A percentile compares a stretch with the other conserved stretches of the same genome.
phyloP scores from a whole-genome alignment of 92 coral and sea anemone genomes.

The Plumapathes pennacea region DNA sequence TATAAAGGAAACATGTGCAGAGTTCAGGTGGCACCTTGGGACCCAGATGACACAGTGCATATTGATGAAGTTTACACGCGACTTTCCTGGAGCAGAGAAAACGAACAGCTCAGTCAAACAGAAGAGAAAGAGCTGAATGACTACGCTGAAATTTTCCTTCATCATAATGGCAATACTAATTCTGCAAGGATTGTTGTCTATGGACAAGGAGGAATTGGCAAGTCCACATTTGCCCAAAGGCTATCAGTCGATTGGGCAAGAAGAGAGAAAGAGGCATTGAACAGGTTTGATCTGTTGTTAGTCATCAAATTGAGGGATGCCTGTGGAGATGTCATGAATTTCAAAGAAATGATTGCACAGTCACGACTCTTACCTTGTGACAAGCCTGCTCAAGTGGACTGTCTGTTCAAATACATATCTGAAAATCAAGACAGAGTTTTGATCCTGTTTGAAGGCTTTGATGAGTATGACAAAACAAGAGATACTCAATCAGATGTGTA shows the following conservation, averaged over 20 bases:
- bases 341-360: background rate
- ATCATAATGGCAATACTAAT: background rate
- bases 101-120: background rate
- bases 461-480: background rate
- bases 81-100: background rate
- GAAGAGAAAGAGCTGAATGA: background rate
- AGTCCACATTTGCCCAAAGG: conserved; percentile 12
- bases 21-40: conserved; percentile 20
- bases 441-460: conserved; percentile 15
- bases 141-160: conserved; percentile 1
- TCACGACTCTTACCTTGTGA: conserved; percentile 3
- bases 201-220: conserved; percentile 17
- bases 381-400: background rate
- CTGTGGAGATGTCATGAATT: background rate
- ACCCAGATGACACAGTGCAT: conserved; percentile 6
- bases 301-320: conserved; percentile 12
- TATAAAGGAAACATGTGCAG: background rate
- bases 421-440: conserved; percentile 17
- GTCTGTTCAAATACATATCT: background rate
- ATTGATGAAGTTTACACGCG: conserved; percentile 10
- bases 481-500: background rate
- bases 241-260: conserved; percentile 20
- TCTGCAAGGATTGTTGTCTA: conserved; percentile 11
- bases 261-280: background rate
- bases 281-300: conserved; percentile 5